A percentile compares a stretch with the other conserved stretches of the same genome.
These are phyloP conservation scores for Epinotia brunnichana DNA, from an alignment of 2,888 invertebrate genomes.

Conservation along the genomic window DNA sequence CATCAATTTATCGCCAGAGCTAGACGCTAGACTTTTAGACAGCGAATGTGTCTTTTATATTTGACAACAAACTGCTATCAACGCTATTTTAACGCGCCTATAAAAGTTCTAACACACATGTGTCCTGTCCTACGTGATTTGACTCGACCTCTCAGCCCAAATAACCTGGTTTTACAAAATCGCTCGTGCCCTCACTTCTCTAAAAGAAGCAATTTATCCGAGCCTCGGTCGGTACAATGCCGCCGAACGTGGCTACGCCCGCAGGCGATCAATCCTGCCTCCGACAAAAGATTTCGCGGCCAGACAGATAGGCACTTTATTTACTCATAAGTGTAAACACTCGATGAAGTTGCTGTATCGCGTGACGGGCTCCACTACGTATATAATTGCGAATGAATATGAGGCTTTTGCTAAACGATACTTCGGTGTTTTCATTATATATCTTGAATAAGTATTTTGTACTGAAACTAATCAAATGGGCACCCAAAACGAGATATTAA, in stretches of 20 bases:
- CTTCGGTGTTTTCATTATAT: background rate
- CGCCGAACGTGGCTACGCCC: background rate
- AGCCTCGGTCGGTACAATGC: conserved; percentile 11
- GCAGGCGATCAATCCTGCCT: conserved; percentile 38
- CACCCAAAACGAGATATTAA: background rate
- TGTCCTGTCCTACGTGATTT: conserved; percentile 3
- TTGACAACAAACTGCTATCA: background rate
- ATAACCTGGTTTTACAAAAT: conserved; percentile 8
- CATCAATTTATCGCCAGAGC: background rate
- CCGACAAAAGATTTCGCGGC: conserved; percentile 24
- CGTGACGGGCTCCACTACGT: background rate
- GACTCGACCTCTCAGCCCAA: background rate
- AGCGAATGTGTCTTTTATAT: background rate
- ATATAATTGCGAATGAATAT: background rate
- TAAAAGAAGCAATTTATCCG: conserved; percentile 34
- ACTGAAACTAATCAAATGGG: background rate
- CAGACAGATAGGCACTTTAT: conserved; percentile 36
- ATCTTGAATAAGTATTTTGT: background rate
- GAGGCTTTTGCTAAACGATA: background rate
- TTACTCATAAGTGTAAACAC: conserved; percentile 25
- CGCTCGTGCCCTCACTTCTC: background rate
- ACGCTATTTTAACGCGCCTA: background rate
- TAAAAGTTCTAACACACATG: background rate
- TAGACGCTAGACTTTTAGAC: background rate
- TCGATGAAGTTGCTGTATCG: conserved; percentile 11